These are phyloP conservation scores for Enteromius treurensis DNA, from an alignment of 2,797 vertebrate species.

Conservation along the genomic window DNA sequence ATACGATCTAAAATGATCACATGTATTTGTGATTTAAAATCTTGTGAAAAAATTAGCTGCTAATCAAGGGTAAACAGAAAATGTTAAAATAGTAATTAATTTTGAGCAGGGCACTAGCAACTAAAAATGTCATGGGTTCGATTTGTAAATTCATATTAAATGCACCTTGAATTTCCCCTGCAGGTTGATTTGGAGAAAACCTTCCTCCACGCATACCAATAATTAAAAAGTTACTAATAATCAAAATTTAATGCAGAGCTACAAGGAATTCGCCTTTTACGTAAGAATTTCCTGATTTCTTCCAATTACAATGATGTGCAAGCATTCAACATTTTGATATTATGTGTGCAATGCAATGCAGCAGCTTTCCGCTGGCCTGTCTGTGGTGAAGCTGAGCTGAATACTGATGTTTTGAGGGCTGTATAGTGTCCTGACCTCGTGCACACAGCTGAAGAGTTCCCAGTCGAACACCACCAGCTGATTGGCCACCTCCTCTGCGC, in stretches of 20 bases:
- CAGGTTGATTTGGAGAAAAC: neutral
- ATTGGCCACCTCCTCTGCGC: constrained; percentile 91
- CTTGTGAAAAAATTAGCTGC: neutral
- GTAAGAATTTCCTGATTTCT: neutral
- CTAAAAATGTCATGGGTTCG: neutral
- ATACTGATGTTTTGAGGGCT: constrained; percentile 14
- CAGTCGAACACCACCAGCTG: constrained; percentile 94
- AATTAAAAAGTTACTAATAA: neutral
- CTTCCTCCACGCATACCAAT: neutral
- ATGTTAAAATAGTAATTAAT: neutral
- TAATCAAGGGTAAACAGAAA: neutral
- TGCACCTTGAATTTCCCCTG: neutral
- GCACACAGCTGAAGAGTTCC: constrained; percentile 96
- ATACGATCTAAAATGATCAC: neutral
- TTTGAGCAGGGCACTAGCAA: neutral
- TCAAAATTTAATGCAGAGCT: neutral
- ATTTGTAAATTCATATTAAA: neutral
- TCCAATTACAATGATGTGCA: neutral
- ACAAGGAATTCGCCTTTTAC: neutral
- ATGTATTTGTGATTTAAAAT: neutral
- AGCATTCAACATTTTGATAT: neutral
- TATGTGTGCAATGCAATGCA: neutral
- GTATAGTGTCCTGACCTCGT: constrained; percentile 81
- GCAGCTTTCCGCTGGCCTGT: neutral
- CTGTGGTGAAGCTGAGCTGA: neutral